Conservation (phyloP, 23 tunicate species). For the Clavelina lepadiformis region DNA sequence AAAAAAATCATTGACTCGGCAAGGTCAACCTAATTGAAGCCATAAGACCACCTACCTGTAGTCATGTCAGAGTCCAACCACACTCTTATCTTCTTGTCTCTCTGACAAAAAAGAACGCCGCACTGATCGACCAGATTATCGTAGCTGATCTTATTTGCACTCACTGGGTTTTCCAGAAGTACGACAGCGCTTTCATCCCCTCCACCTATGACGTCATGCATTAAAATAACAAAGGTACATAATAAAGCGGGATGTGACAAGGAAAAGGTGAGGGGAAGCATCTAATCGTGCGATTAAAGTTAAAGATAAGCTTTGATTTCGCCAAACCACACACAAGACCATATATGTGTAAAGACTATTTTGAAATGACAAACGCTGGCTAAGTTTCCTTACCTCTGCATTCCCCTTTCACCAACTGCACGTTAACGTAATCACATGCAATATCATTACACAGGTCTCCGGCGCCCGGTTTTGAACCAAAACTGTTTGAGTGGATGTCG, state of each 20-base stretch:
- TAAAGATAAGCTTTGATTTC: too few relatives aligned
- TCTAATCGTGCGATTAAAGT: too few relatives aligned
- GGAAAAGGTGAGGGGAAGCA: neutral
- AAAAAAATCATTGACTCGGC: too few relatives aligned
- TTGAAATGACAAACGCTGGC: neutral
- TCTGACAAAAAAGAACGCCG: slow-evolving; percentile 26
- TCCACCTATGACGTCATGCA: slow-evolving; percentile 3
- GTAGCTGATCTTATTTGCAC: slow-evolving; percentile 31
- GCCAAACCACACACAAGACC: too few relatives aligned
- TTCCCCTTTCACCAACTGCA: slow-evolving; percentile 29
- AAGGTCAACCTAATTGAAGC: too few relatives aligned
- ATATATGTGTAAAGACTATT: too few relatives aligned
- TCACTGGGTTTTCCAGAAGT: slow-evolving; percentile 73
- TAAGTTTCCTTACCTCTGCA: slow-evolving; percentile 25
- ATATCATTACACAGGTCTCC: slow-evolving; percentile 5
- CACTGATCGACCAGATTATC: slow-evolving; percentile 21
- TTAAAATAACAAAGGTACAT: neutral
- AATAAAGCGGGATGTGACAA: neutral
- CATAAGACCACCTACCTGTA: slow-evolving; percentile 5
- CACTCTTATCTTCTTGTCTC: slow-evolving; percentile 12
- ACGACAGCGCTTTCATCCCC: slow-evolving; percentile 33
- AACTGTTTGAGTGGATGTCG: slow-evolving; percentile 7
- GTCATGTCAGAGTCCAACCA: neutral
- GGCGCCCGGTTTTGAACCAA: neutral
- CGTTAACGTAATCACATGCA: slow-evolving; percentile 37